Evolutionary conservation across 1,140 invertebrate species (phyloP).

Genomic region (Subanguina moxae): DNA sequence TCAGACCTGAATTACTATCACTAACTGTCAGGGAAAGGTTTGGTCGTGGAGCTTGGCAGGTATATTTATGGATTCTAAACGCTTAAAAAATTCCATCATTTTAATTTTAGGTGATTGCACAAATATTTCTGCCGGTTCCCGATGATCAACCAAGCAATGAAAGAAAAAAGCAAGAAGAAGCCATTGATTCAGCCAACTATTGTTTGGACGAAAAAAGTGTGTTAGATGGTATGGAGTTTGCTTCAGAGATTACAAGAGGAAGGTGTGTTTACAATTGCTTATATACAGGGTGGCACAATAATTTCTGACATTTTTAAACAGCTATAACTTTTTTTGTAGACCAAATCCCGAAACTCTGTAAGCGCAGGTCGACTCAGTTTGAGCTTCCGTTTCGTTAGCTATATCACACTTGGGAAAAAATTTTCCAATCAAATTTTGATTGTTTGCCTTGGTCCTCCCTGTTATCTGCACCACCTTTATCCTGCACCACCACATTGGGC

Average conservation of each 20-base stretch:
- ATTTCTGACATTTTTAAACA: too few species aligned
- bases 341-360: too few species aligned
- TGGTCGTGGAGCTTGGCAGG: constrained; percentile 4
- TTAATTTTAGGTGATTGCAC: neutral
- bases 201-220: neutral
- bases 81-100: neutral
- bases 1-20: neutral
- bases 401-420: too few species aligned
- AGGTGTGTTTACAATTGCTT: constrained; percentile 19
- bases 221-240: constrained; percentile 34
- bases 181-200: neutral
- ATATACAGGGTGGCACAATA: too few species aligned
- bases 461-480: too few species aligned
- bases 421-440: too few species aligned
- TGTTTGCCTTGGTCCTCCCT: too few species aligned
- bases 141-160: neutral
- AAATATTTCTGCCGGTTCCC: constrained; percentile 24
- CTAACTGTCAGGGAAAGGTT: constrained; percentile 1
- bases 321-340: too few species aligned
- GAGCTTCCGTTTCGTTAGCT: too few species aligned
- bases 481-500: too few species aligned
- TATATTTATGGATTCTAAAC: neutral
- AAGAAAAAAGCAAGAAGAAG: neutral
- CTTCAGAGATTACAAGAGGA: constrained; percentile 30
- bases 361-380: too few species aligned